Base-by-base conservation (phyloP, 2,797 vertebrate species). In the Oryzias sinensis region DNA sequence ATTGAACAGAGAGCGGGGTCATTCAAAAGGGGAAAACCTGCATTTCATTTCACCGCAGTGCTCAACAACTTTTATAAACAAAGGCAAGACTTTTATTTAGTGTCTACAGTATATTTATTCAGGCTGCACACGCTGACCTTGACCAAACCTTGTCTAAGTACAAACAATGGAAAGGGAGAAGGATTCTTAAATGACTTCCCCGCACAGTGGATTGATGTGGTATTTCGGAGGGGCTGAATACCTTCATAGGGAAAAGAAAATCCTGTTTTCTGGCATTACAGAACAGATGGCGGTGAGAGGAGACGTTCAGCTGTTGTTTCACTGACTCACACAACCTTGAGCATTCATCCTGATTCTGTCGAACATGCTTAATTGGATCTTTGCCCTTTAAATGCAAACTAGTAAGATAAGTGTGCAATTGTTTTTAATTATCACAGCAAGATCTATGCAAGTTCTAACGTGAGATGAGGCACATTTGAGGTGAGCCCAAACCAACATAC, bases 281-380 rank as follows among this genome's bases (percentile, higher is more conserved):
- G 68, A 80, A 74, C 81, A 83, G 81, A 84, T 82, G 54, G 49
- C 49, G 56, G 69, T 72, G 69, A 74, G 79, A 84, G 84, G 88
- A 77, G 83, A 85, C 77, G 68, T 78, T 84, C 79, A 72, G 72
- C 41, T 62, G 69, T 73, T 75, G 63, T 63, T 62, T 63, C 68
- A 65, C 62, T 61, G 74, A 77, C 72, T 72, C 75, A 63, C 56
- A 70, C 68, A 73, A 66, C 66, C 63, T 59, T 62, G 40, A 74
- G 76, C 65, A n/a, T 59, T 65, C 49, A 48, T 49, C 15, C 37
- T 33, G 53, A 47, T 33, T n/a, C 16, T 17, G 18, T 64, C 49
- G 71, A 64, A 61, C 37, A 60, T 45, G 61, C 72, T 65, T 52
- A 67, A 65, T 65, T 49, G 44, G 18, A 53, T 67, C 50, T 59